These are phyloP conservation scores for Aptenodytes forsteri DNA, from an alignment of 2,113 vertebrate species.

Conservation along the genomic window DNA sequence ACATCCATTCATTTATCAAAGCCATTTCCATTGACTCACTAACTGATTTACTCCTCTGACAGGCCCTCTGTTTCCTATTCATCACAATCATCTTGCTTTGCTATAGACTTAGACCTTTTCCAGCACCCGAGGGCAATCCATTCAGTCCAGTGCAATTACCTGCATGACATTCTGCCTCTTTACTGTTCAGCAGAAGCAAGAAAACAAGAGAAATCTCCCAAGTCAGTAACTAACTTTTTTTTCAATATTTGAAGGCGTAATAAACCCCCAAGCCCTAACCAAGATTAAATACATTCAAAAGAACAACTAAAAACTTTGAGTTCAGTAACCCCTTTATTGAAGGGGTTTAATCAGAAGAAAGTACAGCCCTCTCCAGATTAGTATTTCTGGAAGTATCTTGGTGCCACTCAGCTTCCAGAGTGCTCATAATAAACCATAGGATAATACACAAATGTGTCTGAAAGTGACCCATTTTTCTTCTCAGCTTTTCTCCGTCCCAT, in stretches of 20 bases:
- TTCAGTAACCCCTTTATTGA: neutral
- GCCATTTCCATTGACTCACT: slow-evolving; percentile 46
- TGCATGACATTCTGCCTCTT: slow-evolving; percentile 30
- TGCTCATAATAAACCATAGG: neutral
- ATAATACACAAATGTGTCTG: neutral
- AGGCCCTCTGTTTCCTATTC: slow-evolving; percentile 55
- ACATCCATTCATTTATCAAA: slow-evolving; percentile 51
- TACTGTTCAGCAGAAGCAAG: neutral
- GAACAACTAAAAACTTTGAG: neutral
- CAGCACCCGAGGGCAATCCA: slow-evolving; percentile 33
- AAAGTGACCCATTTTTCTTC: neutral
- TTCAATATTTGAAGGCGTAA: neutral
- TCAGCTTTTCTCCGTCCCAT: neutral
- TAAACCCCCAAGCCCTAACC: neutral
- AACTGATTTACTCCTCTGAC: slow-evolving; percentile 47
- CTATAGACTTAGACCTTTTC: slow-evolving; percentile 57
- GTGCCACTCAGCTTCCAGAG: neutral
- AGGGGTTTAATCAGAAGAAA: neutral
- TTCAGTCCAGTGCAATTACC: slow-evolving; percentile 49
- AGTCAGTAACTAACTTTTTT: neutral
- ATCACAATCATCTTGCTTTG: slow-evolving; percentile 62
- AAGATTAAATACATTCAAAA: neutral
- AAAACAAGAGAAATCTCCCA: slow-evolving; percentile 1
- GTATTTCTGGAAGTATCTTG: neutral
- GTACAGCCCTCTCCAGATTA: neutral